These are phyloP conservation scores for Rhamnusium bicolor DNA, from an alignment of 2,888 invertebrate species.

Conservation along the genomic window DNA sequence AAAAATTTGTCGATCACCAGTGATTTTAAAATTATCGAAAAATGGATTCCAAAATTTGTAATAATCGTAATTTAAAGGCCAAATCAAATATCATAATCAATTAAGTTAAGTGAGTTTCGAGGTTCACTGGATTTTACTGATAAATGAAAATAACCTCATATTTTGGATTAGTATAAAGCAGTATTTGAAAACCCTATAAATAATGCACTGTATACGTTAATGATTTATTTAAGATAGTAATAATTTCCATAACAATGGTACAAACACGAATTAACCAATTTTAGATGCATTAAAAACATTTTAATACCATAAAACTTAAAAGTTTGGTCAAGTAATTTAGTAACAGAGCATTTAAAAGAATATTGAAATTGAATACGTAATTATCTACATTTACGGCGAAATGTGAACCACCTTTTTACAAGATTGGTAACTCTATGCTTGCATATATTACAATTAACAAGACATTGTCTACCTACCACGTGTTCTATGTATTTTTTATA, in stretches of 20 bases:
- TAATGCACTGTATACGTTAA: too few species aligned
- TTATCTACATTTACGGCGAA: conserved; percentile 29
- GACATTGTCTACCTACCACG: conserved; percentile 36
- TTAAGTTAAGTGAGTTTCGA: too few species aligned
- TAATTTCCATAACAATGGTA: background rate
- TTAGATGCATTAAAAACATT: background rate
- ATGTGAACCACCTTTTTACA: conserved; percentile 37
- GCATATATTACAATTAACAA: conserved; percentile 36
- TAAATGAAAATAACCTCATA: too few species aligned
- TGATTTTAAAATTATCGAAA: too few species aligned
- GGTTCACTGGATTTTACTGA: too few species aligned
- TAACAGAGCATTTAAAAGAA: conserved; percentile 30
- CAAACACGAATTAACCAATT: background rate
- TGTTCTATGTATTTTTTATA: conserved; percentile 31
- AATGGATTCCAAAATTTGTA: too few species aligned
- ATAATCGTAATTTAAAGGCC: too few species aligned
- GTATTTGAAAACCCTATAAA: too few species aligned
- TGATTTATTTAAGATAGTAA: background rate
- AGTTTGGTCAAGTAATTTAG: conserved; percentile 18
- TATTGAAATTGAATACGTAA: conserved; percentile 34
- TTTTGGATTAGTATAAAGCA: too few species aligned
- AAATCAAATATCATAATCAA: too few species aligned
- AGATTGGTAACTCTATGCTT: conserved; percentile 28
- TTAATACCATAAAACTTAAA: background rate
- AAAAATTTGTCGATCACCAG: too few species aligned